Evolutionary conservation across 2,113 vertebrate genomes (phyloP).

Genomic region (Uropsilus gracilis): DNA sequence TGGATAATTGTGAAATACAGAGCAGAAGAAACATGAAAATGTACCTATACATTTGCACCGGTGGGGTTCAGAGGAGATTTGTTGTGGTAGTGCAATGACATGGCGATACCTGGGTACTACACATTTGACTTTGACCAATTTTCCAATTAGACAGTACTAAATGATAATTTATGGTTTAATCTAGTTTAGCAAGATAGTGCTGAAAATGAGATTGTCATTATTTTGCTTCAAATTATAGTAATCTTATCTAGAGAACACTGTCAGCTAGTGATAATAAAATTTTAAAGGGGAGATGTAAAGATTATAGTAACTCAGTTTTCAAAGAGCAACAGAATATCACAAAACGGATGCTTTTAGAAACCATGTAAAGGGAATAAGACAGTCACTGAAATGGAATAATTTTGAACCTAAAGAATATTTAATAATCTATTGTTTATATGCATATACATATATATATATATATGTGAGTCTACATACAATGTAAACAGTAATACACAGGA

Average conservation of each 20-base stretch:
- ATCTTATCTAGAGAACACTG: not conserved
- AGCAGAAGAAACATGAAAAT: not conserved
- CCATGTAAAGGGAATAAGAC: not conserved
- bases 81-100: not conserved
- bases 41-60: not conserved
- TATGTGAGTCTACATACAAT: not conserved
- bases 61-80: not conserved
- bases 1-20: slow-evolving; percentile 66
- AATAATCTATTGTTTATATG: too few species aligned
- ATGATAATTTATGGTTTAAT: not conserved
- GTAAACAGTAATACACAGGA: not conserved
- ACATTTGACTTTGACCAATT: not conserved
- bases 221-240: not conserved
- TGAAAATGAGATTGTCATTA: not conserved
- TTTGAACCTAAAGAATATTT: slow-evolving; percentile 16
- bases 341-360: slow-evolving; percentile 19
- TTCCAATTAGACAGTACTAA: not conserved
- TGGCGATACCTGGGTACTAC: not conserved
- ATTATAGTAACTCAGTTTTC: slow-evolving; percentile 24
- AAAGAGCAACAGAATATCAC: not conserved
- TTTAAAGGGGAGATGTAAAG: slow-evolving; percentile 31
- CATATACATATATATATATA: not conserved
- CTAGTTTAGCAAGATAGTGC: not conserved
- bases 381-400: not conserved
- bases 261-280: not conserved